phyloP scores from a whole-genome alignment of 2,888 invertebrate species.

The Cecidostiba fungosa region DNA sequence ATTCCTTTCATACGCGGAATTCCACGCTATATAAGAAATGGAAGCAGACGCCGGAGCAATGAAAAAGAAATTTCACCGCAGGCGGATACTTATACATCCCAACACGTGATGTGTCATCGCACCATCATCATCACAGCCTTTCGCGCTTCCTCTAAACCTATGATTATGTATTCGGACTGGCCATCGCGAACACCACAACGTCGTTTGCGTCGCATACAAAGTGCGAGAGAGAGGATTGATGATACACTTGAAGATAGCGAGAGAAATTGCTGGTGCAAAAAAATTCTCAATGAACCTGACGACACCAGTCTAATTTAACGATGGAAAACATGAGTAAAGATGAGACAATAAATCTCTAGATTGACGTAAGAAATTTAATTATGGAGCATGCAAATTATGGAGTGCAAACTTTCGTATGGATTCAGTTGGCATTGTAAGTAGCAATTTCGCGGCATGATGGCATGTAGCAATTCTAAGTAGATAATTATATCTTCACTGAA shows the following conservation, averaged over 20 bases:
- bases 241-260: not conserved
- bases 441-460: not conserved
- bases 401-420: not conserved
- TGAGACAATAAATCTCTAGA: not conserved
- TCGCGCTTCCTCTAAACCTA: conserved; percentile 3
- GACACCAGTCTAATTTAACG: not conserved
- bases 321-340: not conserved
- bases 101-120: not conserved
- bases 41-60: not conserved
- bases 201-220: conserved; percentile 14
- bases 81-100: not conserved
- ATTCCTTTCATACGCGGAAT: conserved; percentile 32
- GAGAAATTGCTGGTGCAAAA: conserved; percentile 15
- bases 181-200: not conserved
- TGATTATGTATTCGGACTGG: conserved; percentile 43
- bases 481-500: not conserved
- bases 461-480: not conserved
- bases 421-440: not conserved
- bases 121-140: not conserved
- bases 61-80: conserved; percentile 52
- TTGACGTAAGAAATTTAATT: conserved; percentile 45
- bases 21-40: not conserved
- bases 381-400: not conserved
- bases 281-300: not conserved
- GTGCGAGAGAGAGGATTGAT: not conserved